A percentile compares a stretch with the other conserved stretches of the same genome.
phyloP scores from a whole-genome alignment of 92 coral and sea anemone species.

The Meandrina meandrites region DNA sequence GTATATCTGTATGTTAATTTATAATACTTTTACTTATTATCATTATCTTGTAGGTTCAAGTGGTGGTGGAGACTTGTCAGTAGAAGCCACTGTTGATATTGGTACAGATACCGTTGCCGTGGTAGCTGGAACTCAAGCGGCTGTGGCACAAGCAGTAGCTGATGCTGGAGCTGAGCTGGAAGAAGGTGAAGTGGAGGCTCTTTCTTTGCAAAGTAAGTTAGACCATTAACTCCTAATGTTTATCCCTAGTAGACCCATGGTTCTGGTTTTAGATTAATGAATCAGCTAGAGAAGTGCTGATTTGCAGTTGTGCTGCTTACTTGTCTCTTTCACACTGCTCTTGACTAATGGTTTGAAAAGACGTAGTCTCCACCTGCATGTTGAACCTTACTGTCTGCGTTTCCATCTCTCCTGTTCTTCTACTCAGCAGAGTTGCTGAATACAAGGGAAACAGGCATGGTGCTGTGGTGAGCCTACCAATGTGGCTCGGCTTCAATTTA shows the following conservation, averaged over 20 bases:
- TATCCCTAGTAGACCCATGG: background rate
- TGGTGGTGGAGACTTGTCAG: constrained; percentile 35
- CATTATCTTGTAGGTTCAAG: constrained; percentile 23
- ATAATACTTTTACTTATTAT: background rate
- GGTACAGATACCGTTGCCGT: constrained; percentile 44
- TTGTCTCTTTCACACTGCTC: background rate
- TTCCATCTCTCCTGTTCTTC: no score
- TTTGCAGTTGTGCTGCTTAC: background rate
- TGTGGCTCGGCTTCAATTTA: no score
- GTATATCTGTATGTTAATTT: no score
- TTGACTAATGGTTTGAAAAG: background rate
- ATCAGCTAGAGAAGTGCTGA: background rate
- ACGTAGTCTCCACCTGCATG: background rate
- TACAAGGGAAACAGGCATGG: no score
- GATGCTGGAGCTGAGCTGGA: constrained; percentile 26
- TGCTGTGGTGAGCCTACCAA: no score
- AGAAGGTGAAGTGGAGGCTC: constrained; percentile 21
- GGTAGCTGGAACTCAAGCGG: constrained; percentile 32
- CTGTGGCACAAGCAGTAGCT: constrained; percentile 22
- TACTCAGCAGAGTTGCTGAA: no score
- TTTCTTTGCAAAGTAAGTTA: constrained; percentile 22
- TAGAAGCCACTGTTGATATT: constrained; percentile 51
- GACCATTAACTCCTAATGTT: background rate
- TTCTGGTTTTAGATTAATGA: background rate
- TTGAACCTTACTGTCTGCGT: no score